Evolutionary conservation across 2,113 vertebrate species (phyloP).

Genomic region (Thalassarche chlororhynchos): DNA sequence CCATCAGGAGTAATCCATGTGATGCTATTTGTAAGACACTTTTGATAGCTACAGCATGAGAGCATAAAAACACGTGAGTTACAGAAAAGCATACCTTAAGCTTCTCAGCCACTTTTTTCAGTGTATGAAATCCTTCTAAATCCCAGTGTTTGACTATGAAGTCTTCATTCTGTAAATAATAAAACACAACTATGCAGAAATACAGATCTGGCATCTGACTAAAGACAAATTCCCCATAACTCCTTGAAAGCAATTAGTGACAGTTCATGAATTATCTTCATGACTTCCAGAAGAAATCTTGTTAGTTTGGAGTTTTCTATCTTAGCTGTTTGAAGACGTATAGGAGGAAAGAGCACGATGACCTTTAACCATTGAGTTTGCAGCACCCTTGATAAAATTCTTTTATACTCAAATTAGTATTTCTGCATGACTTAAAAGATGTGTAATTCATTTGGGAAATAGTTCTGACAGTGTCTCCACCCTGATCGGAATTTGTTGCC

Average conservation of each 20-base stretch:
- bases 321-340: not conserved
- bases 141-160: not conserved
- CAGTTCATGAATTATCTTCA: not conserved
- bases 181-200: not conserved
- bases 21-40: slow-evolving; percentile 48
- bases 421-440: not conserved
- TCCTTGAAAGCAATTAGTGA: not conserved
- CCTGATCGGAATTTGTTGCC: not conserved
- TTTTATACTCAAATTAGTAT: not conserved
- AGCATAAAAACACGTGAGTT: not conserved
- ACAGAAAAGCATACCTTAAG: not conserved
- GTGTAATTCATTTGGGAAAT: not conserved
- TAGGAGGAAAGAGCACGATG: not conserved
- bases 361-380: not conserved
- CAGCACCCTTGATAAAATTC: not conserved
- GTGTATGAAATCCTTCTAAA: not conserved
- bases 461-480: slow-evolving; percentile 1
- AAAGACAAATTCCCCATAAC: not conserved
- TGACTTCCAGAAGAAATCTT: not conserved
- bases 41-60: not conserved
- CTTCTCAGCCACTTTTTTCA: not conserved
- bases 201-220: not conserved
- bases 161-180: not conserved
- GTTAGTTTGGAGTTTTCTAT: not conserved
- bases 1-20: slow-evolving; percentile 37